Evolutionary conservation across 2,888 invertebrate species (phyloP).

Genomic region (Aporophyla lueneburgensis): DNA sequence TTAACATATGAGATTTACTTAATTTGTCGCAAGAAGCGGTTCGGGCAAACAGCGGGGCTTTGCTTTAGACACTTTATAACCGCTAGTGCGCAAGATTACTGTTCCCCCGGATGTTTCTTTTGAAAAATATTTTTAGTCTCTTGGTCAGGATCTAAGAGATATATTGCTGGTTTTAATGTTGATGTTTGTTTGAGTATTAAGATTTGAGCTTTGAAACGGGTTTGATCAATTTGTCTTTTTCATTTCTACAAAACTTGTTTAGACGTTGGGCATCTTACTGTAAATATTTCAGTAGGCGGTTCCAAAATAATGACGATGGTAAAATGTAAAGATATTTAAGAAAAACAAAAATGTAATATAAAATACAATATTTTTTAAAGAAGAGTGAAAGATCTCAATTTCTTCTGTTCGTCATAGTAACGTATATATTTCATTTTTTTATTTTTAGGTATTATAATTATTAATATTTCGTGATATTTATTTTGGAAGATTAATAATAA

Average conservation of each 20-base stretch:
- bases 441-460: too few relatives aligned
- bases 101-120: constrained; percentile 40
- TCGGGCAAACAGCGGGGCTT: constrained; percentile 72
- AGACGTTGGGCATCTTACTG: not conserved
- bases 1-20: constrained; percentile 80
- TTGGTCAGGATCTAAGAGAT: constrained; percentile 17
- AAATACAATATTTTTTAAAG: too few relatives aligned
- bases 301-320: not conserved
- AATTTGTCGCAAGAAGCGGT: constrained; percentile 76
- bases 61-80: constrained; percentile 71
- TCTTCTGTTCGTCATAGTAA: too few relatives aligned
- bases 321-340: too few relatives aligned
- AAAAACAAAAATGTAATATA: too few relatives aligned
- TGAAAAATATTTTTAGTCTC: constrained; percentile 40
- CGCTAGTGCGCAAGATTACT: constrained; percentile 50
- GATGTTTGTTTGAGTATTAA: constrained; percentile 17
- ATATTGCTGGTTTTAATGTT: constrained; percentile 39
- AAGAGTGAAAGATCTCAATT: too few relatives aligned
- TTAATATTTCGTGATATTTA: too few relatives aligned
- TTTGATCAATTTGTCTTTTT: not conserved
- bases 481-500: too few relatives aligned
- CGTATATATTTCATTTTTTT: too few relatives aligned
- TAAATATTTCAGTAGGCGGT: not conserved
- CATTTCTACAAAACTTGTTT: not conserved
- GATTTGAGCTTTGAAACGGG: not conserved